Conservation (phyloP, 2,888 invertebrate genomes). For the Aphodius granarius region DNA sequence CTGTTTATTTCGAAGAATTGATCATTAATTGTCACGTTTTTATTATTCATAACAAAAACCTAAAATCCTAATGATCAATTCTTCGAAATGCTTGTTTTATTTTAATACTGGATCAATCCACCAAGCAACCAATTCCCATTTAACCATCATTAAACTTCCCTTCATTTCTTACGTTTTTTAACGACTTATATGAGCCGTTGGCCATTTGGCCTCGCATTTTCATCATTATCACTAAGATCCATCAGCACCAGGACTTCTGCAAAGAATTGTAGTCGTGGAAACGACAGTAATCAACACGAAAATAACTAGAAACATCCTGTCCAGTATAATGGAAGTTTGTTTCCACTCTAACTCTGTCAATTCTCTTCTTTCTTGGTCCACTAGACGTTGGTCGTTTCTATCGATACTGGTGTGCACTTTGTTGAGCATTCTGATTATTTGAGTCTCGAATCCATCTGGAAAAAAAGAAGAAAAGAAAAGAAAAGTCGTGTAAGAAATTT, state of each 20-base stretch:
- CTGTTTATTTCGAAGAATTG: not conserved
- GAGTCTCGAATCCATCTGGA: conserved; percentile 60
- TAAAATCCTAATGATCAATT: not conserved
- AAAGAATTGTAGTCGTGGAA: conserved; percentile 78
- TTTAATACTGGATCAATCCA: not conserved
- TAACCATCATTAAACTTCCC: not conserved
- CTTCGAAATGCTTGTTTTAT: not conserved
- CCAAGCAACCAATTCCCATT: not conserved
- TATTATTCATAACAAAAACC: not conserved
- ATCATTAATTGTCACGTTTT: not conserved
- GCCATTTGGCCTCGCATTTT: not conserved
- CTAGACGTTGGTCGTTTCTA: conserved; percentile 75
- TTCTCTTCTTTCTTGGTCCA: conserved; percentile 78
- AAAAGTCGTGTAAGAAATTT: not conserved
- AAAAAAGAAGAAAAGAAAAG: conserved; percentile 14
- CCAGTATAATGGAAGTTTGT: conserved; percentile 80
- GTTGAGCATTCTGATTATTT: conserved; percentile 68
- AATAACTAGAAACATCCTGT: conserved; percentile 73
- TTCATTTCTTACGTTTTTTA: not conserved
- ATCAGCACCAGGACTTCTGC: conserved; percentile 58
- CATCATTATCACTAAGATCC: conserved; percentile 19
- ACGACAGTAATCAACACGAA: conserved; percentile 77
- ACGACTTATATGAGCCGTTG: not conserved
- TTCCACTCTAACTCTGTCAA: conserved; percentile 85
- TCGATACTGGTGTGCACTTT: conserved; percentile 77